Conservation (phyloP, 1,140 invertebrate species). For the Cydia strobilella region DNA sequence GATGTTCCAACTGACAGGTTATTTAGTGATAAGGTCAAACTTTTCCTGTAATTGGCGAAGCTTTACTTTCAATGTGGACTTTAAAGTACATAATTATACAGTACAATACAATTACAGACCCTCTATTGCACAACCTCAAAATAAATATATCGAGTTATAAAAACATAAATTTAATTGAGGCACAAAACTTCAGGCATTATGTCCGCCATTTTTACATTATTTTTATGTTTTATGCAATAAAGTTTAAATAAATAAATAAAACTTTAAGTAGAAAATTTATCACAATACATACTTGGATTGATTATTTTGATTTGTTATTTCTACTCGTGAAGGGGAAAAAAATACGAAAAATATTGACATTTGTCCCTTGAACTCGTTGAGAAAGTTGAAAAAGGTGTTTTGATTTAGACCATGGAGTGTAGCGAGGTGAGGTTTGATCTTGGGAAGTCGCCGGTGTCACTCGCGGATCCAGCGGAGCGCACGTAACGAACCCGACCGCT, state of each 20-base stretch:
- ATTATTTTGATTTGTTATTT: neutral
- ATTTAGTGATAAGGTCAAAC: constrained; percentile 8
- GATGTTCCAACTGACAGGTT: constrained; percentile 14
- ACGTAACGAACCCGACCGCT: constrained; percentile 66
- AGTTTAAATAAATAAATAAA: no score
- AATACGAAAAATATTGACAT: constrained; percentile 32
- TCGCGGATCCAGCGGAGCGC: constrained; percentile 66
- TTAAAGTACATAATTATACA: neutral
- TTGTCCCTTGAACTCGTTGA: constrained; percentile 58
- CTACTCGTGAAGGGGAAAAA: constrained; percentile 21
- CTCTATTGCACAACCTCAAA: neutral
- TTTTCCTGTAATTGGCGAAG: neutral
- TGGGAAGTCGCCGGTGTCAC: constrained; percentile 67
- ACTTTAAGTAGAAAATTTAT: neutral
- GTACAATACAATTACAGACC: no score
- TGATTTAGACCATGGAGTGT: constrained; percentile 64
- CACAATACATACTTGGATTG: neutral
- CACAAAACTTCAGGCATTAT: no score
- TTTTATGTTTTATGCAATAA: no score
- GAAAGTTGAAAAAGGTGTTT: constrained; percentile 62
- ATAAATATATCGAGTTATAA: neutral
- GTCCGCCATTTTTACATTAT: no score
- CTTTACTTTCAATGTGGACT: neutral
- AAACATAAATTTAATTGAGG: neutral
- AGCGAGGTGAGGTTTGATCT: constrained; percentile 61